Base-by-base conservation (phyloP, 2,113 vertebrate genomes). In the Mesembrinibis cayennensis region DNA sequence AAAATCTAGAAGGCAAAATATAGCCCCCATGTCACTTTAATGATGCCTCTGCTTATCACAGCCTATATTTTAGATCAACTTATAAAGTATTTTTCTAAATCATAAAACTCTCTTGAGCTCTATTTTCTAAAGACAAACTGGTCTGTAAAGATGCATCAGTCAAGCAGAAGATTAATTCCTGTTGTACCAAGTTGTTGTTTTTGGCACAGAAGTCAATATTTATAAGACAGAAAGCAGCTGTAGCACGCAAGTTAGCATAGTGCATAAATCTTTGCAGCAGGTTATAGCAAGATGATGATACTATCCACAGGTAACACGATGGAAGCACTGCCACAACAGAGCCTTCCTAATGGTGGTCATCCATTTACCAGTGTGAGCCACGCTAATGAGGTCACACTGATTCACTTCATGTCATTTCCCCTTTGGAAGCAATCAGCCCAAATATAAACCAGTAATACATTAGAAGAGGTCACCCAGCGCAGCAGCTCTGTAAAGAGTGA, bases 361-460 rank as follows among this genome's bases (percentile, higher is more conserved):
- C 91, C 67, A 42, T 94, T 98, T 97, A 97, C 67, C 95, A 96
- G 94, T 91, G 79, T 89, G 97, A 98, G 97, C 80, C 93, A 94
- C 27, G 40, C 96, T 98, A 97, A 98, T 93, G 91, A 98, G 93
- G 97, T 97, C 95, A 88, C 95, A 85, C 81, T 83, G 89, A 96
- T 94, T 96, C 94, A 94, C 93, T 96, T 97, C 29, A 22, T 97
- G 94, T 96, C 92, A 89, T 96, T 97, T 97, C 82, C 83, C 96
- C 93, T 94, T 93, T 95, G 94, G 66, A 96, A 88, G 95, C 90
- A 96, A 96, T 97, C 96, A 95, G 87, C 34, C 7, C 82, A 90
- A 96, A 95, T 87, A 90, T 77, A 92, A 97, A 96, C 84, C 77
- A 90, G 92, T 83, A 90, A 97, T 97, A 96, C 96, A 97, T 95